These are phyloP conservation scores for Cercopithecus diana DNA, from an alignment of 2,797 vertebrate species.

Conservation along the genomic window DNA sequence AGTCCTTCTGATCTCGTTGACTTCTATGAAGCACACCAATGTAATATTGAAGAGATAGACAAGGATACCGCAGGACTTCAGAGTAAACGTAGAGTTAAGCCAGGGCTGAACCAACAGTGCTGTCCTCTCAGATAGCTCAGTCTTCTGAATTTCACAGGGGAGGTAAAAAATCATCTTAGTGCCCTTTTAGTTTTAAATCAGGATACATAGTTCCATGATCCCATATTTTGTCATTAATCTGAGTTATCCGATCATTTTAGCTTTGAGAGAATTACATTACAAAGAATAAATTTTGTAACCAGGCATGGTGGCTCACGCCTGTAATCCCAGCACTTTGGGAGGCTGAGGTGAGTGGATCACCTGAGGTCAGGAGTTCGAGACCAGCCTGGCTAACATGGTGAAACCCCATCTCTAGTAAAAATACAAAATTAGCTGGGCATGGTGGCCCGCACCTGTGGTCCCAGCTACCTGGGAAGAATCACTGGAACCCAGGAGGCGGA, in stretches of 20 bases:
- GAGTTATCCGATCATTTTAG: background rate
- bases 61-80: background rate
- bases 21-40: background rate
- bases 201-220: background rate
- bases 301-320: accelerated
- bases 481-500: too few relatives aligned
- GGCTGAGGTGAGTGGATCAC: too few relatives aligned
- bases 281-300: background rate
- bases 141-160: background rate
- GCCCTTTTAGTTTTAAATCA: background rate
- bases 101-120: background rate
- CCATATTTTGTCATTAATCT: background rate
- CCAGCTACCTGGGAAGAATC: too few relatives aligned
- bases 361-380: too few relatives aligned
- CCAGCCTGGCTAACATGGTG: too few relatives aligned
- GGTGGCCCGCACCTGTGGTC: too few relatives aligned
- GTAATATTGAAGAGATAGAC: background rate
- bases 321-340: too few relatives aligned
- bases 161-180: background rate
- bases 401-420: too few relatives aligned
- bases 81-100: background rate
- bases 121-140: background rate
- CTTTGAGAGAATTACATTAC: background rate
- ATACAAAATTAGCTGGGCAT: too few relatives aligned
- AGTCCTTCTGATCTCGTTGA: conserved; percentile 18